Percentiles rank a stretch among this genome's conserved stretches.
These are phyloP conservation scores for Nomada hirtipes DNA, from an alignment of 2,888 invertebrate genomes.

Conservation along the genomic window DNA sequence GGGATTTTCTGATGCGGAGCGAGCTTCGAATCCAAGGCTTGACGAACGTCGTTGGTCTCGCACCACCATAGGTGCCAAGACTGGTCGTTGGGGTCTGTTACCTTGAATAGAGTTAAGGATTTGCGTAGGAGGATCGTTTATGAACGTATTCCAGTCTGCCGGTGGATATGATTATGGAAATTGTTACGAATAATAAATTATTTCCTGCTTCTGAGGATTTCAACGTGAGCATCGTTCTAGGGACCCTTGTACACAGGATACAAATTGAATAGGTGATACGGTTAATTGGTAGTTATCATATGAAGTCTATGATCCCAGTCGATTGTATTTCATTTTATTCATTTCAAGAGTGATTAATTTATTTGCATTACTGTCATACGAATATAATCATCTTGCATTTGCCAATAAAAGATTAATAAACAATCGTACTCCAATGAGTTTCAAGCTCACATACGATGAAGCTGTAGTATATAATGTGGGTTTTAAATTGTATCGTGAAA, in stretches of 20 bases:
- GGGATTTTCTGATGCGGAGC: conserved; percentile 84
- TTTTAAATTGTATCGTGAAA: too few species aligned
- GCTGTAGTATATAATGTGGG: too few species aligned
- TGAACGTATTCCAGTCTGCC: neutral
- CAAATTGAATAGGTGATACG: too few species aligned
- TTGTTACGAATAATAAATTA: neutral
- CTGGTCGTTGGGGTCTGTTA: conserved; percentile 73
- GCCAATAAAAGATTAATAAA: too few species aligned
- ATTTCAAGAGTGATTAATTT: too few species aligned
- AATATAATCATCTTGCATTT: too few species aligned
- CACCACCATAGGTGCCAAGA: conserved; percentile 88
- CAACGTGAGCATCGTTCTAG: neutral
- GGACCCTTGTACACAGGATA: neutral
- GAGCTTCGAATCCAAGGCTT: conserved; percentile 73
- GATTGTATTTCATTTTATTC: too few species aligned
- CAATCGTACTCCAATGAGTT: too few species aligned
- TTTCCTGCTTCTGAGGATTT: conserved; percentile 12
- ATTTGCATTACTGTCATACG: too few species aligned
- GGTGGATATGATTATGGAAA: conserved; percentile 6
- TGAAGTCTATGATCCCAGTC: too few species aligned
- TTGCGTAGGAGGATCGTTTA: neutral
- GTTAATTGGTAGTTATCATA: too few species aligned
- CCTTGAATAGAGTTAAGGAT: conserved; percentile 64
- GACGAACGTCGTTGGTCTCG: conserved; percentile 85
- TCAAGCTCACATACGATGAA: too few species aligned